Percentiles rank a stretch among this genome's conserved stretches.
Conservation (phyloP, 2,113 vertebrate genomes). For the Lates calcarifer region DNA sequence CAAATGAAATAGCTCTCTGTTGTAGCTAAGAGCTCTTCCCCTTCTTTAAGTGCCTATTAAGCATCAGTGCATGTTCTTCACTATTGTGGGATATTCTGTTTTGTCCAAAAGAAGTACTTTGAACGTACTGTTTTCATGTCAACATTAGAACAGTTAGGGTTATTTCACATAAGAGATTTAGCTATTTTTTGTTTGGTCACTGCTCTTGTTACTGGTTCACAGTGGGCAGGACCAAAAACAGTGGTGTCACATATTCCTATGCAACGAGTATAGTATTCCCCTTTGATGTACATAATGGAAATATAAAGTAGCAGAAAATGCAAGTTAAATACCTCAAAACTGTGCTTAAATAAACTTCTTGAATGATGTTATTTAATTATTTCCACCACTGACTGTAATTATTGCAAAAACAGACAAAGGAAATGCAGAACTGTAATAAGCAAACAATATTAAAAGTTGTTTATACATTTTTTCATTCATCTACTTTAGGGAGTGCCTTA, state of each 20-base stretch:
- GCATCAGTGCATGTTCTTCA: slow-evolving; percentile 1
- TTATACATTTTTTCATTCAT: slow-evolving; percentile 26
- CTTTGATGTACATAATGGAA: no score
- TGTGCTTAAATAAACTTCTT: no score
- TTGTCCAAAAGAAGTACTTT: background rate
- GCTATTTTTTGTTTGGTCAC: background rate
- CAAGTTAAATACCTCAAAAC: no score
- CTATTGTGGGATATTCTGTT: background rate
- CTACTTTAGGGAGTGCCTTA: background rate
- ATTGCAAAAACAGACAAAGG: background rate
- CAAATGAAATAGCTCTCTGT: background rate
- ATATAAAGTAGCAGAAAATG: no score
- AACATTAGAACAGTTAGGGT: no score
- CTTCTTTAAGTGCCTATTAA: background rate
- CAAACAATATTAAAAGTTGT: background rate
- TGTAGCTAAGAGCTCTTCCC: background rate
- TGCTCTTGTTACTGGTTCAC: background rate
- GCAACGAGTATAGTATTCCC: no score
- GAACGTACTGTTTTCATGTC: no score
- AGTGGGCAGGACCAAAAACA: background rate
- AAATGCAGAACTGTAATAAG: slow-evolving; percentile 16
- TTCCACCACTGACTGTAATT: background rate
- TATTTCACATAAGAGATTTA: background rate
- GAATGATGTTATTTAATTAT: background rate
- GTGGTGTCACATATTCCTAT: background rate